Evolutionary conservation across 2,797 vertebrate species (phyloP).

Genomic region (Leptodactylus fallax): DNA sequence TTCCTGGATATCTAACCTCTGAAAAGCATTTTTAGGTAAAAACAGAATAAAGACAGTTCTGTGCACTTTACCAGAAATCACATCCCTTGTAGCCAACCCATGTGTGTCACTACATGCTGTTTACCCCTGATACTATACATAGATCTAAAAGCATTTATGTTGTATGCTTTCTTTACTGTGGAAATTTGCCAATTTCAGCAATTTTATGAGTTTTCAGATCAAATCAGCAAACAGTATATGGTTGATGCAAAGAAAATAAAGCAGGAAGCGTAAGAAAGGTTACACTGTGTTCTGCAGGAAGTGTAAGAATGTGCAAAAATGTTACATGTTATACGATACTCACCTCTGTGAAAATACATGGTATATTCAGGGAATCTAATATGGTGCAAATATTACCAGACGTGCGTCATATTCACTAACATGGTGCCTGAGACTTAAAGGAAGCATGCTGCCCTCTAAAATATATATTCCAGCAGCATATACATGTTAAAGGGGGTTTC

Average conservation of each 20-base stretch:
- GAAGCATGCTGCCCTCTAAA: too few species aligned
- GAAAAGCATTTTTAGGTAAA: conserved; percentile 15
- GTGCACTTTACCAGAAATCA: neutral
- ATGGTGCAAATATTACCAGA: too few species aligned
- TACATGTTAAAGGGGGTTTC: too few species aligned
- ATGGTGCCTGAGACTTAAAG: too few species aligned
- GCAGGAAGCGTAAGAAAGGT: neutral
- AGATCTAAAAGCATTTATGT: neutral
- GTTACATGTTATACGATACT: neutral
- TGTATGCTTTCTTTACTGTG: neutral
- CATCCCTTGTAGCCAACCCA: neutral
- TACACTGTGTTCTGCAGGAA: neutral
- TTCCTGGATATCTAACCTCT: conserved; percentile 67
- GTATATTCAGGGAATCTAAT: neutral
- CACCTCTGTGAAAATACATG: neutral
- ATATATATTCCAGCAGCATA: too few species aligned
- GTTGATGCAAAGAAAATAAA: neutral
- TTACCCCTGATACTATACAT: neutral
- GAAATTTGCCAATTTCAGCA: neutral
- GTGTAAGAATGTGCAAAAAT: neutral
- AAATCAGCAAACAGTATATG: neutral
- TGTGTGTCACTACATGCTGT: neutral
- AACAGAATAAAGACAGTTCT: neutral
- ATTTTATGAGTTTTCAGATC: neutral
- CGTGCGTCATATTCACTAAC: too few species aligned